A percentile compares a stretch with the other conserved stretches of the same genome.
Conservation (phyloP, 2,113 vertebrate genomes). For the Myanophis thanlyinensis region DNA sequence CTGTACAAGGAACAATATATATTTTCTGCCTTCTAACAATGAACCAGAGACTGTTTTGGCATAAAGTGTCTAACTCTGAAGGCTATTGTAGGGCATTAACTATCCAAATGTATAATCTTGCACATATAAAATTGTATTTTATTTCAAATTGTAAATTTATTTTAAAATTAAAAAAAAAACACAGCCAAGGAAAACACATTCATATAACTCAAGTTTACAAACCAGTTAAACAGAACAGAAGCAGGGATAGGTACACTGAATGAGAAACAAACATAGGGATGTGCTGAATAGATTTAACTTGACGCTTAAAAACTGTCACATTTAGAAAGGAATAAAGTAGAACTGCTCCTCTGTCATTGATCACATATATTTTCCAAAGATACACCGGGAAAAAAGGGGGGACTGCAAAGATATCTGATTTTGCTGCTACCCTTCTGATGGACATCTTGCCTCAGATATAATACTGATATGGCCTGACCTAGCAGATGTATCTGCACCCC, state of each 20-base stretch:
- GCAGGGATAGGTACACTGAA: not conserved
- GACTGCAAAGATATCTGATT: conserved; percentile 33
- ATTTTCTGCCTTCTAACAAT: not conserved
- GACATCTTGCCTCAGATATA: conserved; percentile 41
- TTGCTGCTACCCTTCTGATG: conserved; percentile 31
- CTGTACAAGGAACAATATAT: not conserved
- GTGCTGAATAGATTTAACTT: conserved; percentile 54
- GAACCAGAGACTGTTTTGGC: not conserved
- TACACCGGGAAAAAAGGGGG: conserved; percentile 28
- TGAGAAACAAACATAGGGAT: conserved; percentile 45
- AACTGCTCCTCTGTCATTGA: conserved; percentile 1
- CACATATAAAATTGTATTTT: not conserved
- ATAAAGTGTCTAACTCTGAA: not conserved
- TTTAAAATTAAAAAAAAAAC: not conserved
- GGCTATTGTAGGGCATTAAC: not conserved
- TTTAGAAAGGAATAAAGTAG: conserved; percentile 38
- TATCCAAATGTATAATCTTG: not conserved
- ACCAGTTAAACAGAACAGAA: conserved; percentile 58
- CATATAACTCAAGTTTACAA: conserved; percentile 34
- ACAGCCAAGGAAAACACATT: conserved; percentile 24
- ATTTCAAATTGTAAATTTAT: not conserved
- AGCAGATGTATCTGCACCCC: conserved; percentile 1
- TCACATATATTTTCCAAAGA: not conserved
- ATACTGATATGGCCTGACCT: conserved; percentile 5
- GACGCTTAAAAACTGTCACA: conserved; percentile 47